Base-by-base conservation (phyloP, 2,888 invertebrate species). In the Ophioninae sp. region DNA sequence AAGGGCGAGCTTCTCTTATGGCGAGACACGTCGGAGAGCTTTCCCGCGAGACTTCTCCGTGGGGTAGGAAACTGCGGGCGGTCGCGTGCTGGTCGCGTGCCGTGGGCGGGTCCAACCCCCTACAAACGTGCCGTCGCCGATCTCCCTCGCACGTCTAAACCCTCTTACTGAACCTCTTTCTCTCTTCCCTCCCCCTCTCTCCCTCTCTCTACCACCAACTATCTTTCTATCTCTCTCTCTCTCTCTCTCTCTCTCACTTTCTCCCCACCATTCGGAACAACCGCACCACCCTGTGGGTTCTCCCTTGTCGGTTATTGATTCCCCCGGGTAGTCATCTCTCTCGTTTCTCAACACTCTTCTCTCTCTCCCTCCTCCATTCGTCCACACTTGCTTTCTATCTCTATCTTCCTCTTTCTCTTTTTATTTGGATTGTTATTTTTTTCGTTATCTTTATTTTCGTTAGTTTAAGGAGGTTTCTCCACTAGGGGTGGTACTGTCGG, bases 21-120 rank as follows among this genome's bases (percentile, higher is more conserved):
- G 74, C 64, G 74, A 75, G 74, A 69, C 72, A 72, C 69, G 81
- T 74, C 70, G 84, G 74, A 70, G 59, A 64, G 59, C 80, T 74
- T 72, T 21, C 23, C 70, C 81, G 82, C 78, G 76, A 76, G 78
- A 81, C 72, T 64, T 39, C 41, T 69, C 81, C 64, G 76, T 72
- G 75, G 86, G 85, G 82, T 81, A 85, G 85, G 86, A 85, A 86
- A 79, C 86, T 85, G 87, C 85, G 88, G 87, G 87, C 86, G 88
- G 91, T 91, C 91, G 92, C 92, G 91, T 91, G 92, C 90, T 89
- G 90, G 92, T 92, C 92, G 92, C 92, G 92, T 92, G 92, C 92
- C 92, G 89, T 86, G 89, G 92, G 92, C 92, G 92, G 91, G 88
- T 88, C 91, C 88, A 89, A 87, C 67, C 79, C 57, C 68, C 81